Evolutionary conservation across 2,888 invertebrate species (phyloP).

Genomic region (Drosophila pseudotakahashii): DNA sequence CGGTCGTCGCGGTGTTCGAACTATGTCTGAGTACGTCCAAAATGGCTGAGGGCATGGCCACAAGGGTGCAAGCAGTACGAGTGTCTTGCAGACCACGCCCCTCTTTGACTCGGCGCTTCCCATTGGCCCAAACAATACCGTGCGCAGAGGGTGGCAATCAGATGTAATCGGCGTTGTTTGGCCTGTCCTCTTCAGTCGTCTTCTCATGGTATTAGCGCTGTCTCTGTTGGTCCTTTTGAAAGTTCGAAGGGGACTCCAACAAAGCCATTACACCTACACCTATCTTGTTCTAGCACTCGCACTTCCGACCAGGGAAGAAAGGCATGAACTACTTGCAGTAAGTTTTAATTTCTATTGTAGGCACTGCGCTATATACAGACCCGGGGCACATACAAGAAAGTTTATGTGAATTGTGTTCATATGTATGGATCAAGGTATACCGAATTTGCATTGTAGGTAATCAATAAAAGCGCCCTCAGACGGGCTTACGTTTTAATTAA

Average conservation of each 20-base stretch:
- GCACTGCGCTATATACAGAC: conserved; percentile 4
- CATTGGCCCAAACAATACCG: neutral
- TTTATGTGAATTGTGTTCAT: neutral
- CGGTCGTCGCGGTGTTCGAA: conserved; percentile 53
- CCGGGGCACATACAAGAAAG: neutral
- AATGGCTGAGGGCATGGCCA: conserved; percentile 3
- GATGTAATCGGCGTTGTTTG: neutral
- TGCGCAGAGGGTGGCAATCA: neutral
- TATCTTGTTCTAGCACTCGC: conserved; percentile 14
- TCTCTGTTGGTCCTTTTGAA: conserved; percentile 1
- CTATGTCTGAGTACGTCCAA: conserved; percentile 42
- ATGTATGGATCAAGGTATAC: neutral
- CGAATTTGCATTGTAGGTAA: neutral
- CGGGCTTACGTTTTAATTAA: neutral
- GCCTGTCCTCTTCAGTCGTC: neutral
- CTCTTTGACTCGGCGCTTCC: neutral
- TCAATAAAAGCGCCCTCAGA: neutral
- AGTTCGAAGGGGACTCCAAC: neutral
- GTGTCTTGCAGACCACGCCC: neutral
- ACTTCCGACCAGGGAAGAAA: neutral
- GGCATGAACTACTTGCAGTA: conserved; percentile 2
- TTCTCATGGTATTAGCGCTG: neutral
- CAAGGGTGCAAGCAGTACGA: conserved; percentile 1
- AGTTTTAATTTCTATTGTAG: neutral
- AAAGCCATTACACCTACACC: neutral